Evolutionary conservation across 2,797 vertebrate genomes (phyloP), one percentile per base, ranked within the genome.

Genomic region (Threskiornis aethiopicus): DNA sequence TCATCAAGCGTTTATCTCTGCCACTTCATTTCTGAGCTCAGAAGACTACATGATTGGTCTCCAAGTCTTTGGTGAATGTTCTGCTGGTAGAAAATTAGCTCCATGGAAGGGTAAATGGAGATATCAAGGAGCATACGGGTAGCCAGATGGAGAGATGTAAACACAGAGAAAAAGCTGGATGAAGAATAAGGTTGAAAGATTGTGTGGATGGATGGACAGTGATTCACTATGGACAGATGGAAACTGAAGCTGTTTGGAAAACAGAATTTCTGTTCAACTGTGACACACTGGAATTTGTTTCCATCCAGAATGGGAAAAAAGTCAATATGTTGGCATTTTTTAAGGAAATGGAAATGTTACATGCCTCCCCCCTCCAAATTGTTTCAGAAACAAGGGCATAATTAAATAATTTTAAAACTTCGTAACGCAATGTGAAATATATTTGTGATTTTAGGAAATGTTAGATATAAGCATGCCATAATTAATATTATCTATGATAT

Each of bases 211-310:
- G 94, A 97, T 92, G 93, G 95, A 96, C 96, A 96, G 81, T 65
- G 89, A 94, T 96, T 93, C 93, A 92, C 49, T 89, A 47, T 21
- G 89, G 96, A 88, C 94, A 97, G 95, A 96, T 95, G 89, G 96
- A 97, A 97, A 91, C 11, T 37, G 95, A 95, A 96, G 89, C 90
- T 95, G 92, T 94, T 95, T 93, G 89, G 94, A 94, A 97, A 96
- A 95, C 75, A 87, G 77, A 77, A 85, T 93, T 92, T 93, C 87
- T 93, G 52, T 92, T 93, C 88, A 84, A 25, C 71, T 87, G 86
- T 92, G 80, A 80, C 52, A 92, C 54, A n/a, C 0, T 57, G 71
- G 71, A 71, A 85, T 85, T 78, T 89, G 61, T 79, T 93, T 96
- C 84, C 54, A 72, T 66, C 37, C 90, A 81, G 72, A 92, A 87